Evolutionary conservation across 2,888 invertebrate genomes (phyloP).

Genomic region (Periphyllus acericola): DNA sequence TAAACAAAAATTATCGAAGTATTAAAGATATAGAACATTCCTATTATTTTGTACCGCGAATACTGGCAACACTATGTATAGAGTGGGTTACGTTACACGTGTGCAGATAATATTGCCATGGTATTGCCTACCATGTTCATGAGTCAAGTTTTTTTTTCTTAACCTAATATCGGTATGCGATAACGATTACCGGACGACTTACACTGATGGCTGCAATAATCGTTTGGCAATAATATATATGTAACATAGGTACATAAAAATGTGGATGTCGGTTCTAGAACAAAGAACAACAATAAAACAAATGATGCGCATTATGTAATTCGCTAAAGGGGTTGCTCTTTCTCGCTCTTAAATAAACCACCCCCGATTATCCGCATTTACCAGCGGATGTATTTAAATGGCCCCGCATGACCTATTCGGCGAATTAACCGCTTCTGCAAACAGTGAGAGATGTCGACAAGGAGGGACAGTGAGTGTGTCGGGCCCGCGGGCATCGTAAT

Average conservation of each 20-base stretch:
- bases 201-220: not conserved
- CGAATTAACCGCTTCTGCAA: constrained; percentile 40
- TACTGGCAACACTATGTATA: too few species aligned
- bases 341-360: constrained; percentile 39
- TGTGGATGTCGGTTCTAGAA: not conserved
- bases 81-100: too few species aligned
- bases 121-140: not conserved
- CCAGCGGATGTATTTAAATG: constrained; percentile 50
- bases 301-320: constrained; percentile 21
- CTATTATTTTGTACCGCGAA: too few species aligned
- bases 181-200: constrained; percentile 2
- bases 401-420: constrained; percentile 59
- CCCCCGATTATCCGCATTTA: constrained; percentile 58
- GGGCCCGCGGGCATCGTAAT: constrained; percentile 38
- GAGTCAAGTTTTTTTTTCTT: not conserved
- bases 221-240: not conserved
- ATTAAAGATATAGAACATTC: too few species aligned
- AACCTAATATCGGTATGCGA: not conserved
- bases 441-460: constrained; percentile 14
- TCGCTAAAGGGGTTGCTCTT: constrained; percentile 40
- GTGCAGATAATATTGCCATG: too few species aligned
- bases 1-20: too few species aligned
- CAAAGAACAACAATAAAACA: constrained; percentile 17
- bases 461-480: not conserved
- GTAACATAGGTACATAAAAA: not conserved